These are phyloP conservation scores for Poicephalus gulielmi DNA, from an alignment of 2,113 vertebrate species.

Conservation along the genomic window DNA sequence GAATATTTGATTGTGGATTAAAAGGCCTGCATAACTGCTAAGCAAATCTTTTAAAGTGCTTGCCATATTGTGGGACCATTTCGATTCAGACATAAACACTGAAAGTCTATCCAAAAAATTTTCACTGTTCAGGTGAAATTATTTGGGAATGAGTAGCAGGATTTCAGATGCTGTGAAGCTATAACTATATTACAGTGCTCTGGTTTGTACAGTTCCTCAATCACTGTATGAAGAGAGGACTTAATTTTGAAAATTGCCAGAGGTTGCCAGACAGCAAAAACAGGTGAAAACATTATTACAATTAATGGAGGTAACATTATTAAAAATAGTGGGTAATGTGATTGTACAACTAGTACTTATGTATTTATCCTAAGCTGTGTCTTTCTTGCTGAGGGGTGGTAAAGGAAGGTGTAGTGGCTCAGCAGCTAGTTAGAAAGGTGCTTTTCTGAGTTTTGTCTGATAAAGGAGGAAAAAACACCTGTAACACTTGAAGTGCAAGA, in stretches of 20 bases:
- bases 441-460: not conserved
- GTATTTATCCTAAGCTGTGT: not conserved
- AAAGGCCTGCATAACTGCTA: not conserved
- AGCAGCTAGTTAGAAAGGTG: not conserved
- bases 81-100: not conserved
- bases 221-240: not conserved
- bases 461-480: not conserved
- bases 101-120: not conserved
- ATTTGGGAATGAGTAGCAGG: not conserved
- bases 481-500: fast-evolving
- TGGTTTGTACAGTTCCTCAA: conserved; percentile 2
- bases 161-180: not conserved
- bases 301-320: conserved; percentile 38
- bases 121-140: not conserved
- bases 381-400: not conserved
- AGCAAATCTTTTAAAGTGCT: not conserved
- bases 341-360: conserved; percentile 7
- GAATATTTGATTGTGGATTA: not conserved
- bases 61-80: not conserved
- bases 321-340: conserved; percentile 50
- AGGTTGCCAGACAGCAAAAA: conserved; percentile 28
- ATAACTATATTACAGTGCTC: not conserved
- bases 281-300: conserved; percentile 37
- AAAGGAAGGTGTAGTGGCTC: not conserved
- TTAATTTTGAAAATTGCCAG: conserved; percentile 58